Base-by-base conservation (phyloP, 2,113 vertebrate species). In the Thunnus thynnus region DNA sequence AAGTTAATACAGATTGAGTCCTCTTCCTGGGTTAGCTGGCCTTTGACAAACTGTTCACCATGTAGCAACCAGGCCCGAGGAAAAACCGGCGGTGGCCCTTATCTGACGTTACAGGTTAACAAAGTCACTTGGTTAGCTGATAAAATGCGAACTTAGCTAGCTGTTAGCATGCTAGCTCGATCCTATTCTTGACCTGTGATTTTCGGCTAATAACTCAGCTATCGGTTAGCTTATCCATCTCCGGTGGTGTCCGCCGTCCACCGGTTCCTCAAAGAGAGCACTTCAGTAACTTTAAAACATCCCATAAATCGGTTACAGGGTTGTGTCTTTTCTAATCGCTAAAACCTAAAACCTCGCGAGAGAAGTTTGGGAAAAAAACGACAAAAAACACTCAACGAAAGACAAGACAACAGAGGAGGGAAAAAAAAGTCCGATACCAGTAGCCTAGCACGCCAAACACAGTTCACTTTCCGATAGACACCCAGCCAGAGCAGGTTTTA, bases 211-310 rank as follows among this genome's bases (percentile, higher is more conserved):
- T 88, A 62, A 78, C 81, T 90, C 83, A 91, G 92, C 91, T 93
- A 91, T 65, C 79, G 17, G 84, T 87, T 93, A 92, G 92, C 92
- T 85, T 87, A 82, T 91, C 89, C 92, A 94, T 93, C 90, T 70
- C 87, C 54, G 78, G 82, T 72, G 74, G 69, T 50, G 74, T 84
- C 81, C 66, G 75, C 77, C 80, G 86, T 87, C 81, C 82, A 84
- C 86, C 92, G 88, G 91, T 84, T 86, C 86, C 80, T 84, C 69
- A 72, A 84, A 92, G 76, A 92, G 76, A 86, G 55, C 54, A 77
- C 80, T 88, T 88, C 72, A 11, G 67, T 51, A 90, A 92, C 83
- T 93, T 89, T 66, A 77, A 89, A 87, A 87, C 77, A 71, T 73
- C 76, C 75, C 70, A 58, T 66, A 86, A 75, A 85, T 41, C 72